Conservation (phyloP, 2,113 vertebrate species). For the Micronycteris hirsuta region DNA sequence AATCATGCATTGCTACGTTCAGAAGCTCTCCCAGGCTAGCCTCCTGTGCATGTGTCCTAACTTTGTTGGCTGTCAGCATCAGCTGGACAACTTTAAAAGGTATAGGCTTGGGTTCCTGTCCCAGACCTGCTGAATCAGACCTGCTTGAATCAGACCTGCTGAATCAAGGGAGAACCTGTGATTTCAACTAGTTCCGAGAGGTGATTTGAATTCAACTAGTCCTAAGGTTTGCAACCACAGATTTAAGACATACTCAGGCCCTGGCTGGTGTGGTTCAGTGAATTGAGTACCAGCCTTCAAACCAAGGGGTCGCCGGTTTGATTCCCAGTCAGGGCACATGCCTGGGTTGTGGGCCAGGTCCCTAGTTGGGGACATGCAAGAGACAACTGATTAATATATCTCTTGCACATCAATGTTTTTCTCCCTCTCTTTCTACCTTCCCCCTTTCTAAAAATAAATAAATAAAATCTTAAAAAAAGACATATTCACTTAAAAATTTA, state of each 20-base stretch:
- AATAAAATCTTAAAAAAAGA: not conserved
- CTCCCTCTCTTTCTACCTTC: too few relatives aligned
- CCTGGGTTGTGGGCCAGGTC: too few relatives aligned
- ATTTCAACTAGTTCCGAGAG: not conserved
- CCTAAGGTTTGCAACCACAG: not conserved
- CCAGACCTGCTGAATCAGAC: not conserved
- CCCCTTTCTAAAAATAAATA: too few relatives aligned
- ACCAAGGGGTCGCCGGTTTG: too few relatives aligned
- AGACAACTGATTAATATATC: too few relatives aligned
- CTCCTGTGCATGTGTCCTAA: not conserved
- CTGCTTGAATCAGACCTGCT: not conserved
- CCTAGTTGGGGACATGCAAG: too few relatives aligned
- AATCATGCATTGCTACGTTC: not conserved
- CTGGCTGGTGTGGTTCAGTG: too few relatives aligned
- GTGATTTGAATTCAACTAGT: not conserved
- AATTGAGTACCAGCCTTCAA: too few relatives aligned
- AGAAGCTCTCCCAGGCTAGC: not conserved
- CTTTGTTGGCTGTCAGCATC: not conserved
- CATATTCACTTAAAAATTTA: not conserved
- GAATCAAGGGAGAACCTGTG: not conserved
- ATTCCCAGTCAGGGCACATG: too few relatives aligned
- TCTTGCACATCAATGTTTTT: too few relatives aligned
- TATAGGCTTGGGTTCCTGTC: not conserved
- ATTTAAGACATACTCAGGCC: not conserved
- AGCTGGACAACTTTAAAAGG: not conserved